Evolutionary conservation across 1,140 invertebrate species (phyloP).

Genomic region (Limonius californicus): DNA sequence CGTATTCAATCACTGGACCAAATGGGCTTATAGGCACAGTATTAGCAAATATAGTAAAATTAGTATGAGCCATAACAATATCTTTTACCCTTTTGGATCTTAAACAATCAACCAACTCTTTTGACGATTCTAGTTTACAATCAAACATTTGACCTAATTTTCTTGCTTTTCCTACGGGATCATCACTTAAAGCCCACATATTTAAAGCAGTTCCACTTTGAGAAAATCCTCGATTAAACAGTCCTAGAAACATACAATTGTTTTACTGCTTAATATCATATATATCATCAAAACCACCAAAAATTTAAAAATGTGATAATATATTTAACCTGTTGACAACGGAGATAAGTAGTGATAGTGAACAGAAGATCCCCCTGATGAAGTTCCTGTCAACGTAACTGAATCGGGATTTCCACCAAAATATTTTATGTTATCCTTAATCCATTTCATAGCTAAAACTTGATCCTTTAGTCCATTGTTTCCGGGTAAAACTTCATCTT

Average conservation of each 20-base stretch:
- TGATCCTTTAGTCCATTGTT: slow-evolving; percentile 59
- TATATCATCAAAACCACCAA: no score
- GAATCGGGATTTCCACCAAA: slow-evolving; percentile 57
- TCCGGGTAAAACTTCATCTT: slow-evolving; percentile 40
- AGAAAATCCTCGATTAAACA: slow-evolving; percentile 66
- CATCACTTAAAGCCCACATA: slow-evolving; percentile 54
- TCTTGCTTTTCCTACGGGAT: slow-evolving; percentile 51
- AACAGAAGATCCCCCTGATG: slow-evolving; percentile 53
- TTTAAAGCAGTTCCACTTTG: slow-evolving; percentile 63
- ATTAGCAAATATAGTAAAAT: slow-evolving; percentile 46
- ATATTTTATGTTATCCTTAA: slow-evolving; percentile 53
- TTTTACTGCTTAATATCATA: no score
- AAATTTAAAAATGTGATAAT: no score
- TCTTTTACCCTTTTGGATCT: slow-evolving; percentile 30
- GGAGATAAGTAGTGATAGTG: slow-evolving; percentile 52
- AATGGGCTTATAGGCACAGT: slow-evolving; percentile 56
- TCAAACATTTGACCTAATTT: slow-evolving; percentile 44
- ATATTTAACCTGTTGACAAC: slow-evolving; percentile 44
- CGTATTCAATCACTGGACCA: slow-evolving; percentile 52
- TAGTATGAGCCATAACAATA: background rate
- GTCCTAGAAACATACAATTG: slow-evolving; percentile 45
- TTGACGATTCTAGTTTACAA: slow-evolving; percentile 20
- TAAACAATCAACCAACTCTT: slow-evolving; percentile 54
- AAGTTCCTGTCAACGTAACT: slow-evolving; percentile 53
- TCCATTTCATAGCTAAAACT: slow-evolving; percentile 52